phyloP scores from a whole-genome alignment of 2,113 vertebrate genomes.

The Montifringilla adamsi region DNA sequence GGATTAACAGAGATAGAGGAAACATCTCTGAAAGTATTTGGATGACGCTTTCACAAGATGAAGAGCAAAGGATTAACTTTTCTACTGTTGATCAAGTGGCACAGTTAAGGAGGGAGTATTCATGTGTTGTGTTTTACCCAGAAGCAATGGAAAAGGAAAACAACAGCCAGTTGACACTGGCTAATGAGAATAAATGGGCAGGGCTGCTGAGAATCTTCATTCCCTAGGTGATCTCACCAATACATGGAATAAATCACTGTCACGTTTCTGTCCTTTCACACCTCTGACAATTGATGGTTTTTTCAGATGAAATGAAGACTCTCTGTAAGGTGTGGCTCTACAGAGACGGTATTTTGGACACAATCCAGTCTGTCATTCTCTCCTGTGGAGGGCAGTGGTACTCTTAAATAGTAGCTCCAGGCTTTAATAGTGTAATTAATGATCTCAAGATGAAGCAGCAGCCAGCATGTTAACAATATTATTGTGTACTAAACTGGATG shows the following conservation, averaged over 20 bases:
- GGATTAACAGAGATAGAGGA: background rate
- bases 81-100: background rate
- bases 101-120: background rate
- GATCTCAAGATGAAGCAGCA: conserved; percentile 24
- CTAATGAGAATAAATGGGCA: background rate
- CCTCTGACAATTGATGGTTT: background rate
- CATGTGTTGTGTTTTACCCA: background rate
- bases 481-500: background rate
- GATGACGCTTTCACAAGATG: background rate
- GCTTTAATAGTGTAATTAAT: background rate
- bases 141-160: background rate
- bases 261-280: background rate
- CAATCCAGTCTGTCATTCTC: background rate
- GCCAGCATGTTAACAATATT: background rate
- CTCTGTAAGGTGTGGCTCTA: background rate
- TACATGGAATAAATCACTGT: background rate
- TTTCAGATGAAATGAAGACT: background rate
- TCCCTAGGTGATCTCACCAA: background rate
- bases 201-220: background rate
- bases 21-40: background rate
- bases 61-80: background rate
- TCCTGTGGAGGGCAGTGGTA: conserved; percentile 56
- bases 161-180: background rate
- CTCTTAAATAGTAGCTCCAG: conserved; percentile 5
- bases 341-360: background rate